Conservation (phyloP, 2,797 vertebrate species). For the Notoglanidium macrostoma region DNA sequence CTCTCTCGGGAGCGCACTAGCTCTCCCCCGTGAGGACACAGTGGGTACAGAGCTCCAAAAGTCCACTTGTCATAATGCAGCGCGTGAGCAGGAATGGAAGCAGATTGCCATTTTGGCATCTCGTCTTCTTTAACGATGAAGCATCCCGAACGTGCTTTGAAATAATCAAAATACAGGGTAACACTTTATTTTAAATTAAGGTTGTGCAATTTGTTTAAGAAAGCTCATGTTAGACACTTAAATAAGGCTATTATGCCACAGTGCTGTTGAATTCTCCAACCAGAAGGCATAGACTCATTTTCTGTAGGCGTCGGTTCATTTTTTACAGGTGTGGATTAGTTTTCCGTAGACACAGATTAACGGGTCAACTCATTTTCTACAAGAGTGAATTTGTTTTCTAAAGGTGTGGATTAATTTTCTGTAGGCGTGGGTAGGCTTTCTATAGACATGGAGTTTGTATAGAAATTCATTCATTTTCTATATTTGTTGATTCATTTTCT, state of each 20-base stretch:
- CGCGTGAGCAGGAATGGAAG: slow-evolving; percentile 32
- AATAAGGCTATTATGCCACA: neutral
- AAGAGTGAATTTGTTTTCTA: too few species aligned
- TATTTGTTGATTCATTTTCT: neutral
- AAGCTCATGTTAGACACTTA: neutral
- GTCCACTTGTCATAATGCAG: slow-evolving; percentile 44
- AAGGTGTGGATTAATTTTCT: neutral
- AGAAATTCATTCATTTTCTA: neutral
- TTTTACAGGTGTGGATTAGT: too few species aligned
- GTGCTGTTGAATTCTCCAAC: neutral
- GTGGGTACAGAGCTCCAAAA: slow-evolving; percentile 33
- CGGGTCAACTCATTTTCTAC: too few species aligned
- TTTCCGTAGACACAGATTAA: too few species aligned
- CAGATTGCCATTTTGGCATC: slow-evolving; percentile 32
- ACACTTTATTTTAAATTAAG: neutral
- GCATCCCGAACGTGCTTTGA: neutral
- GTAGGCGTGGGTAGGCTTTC: neutral
- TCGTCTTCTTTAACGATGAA: slow-evolving; percentile 15
- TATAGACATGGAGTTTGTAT: too few species aligned
- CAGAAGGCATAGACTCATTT: neutral
- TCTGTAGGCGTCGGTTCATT: neutral
- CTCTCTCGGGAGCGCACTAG: slow-evolving; percentile 13
- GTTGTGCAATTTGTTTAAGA: neutral
- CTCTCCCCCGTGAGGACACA: slow-evolving; percentile 40
- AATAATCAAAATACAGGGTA: slow-evolving; percentile 14